phyloP scores from a whole-genome alignment of 2,888 invertebrate genomes.

The Meganola albula region DNA sequence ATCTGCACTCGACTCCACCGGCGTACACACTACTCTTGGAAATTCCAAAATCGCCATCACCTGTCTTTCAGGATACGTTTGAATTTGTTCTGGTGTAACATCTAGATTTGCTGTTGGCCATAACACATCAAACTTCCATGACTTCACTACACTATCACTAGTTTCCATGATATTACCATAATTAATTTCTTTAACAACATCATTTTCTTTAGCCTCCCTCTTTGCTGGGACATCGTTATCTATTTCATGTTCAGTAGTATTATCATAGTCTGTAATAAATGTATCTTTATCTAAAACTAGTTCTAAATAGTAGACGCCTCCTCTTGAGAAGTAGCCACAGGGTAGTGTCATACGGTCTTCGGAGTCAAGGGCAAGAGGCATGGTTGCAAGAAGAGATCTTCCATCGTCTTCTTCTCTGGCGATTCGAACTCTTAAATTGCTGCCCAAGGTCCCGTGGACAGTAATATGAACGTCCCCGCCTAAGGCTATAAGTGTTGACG shows the following conservation, averaged over 20 bases:
- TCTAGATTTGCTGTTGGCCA: constrained; percentile 87
- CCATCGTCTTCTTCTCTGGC: constrained; percentile 71
- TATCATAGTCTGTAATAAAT: constrained; percentile 47
- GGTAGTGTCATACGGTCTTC: constrained; percentile 76
- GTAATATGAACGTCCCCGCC: constrained; percentile 87
- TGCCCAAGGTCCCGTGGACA: constrained; percentile 74
- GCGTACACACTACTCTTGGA: constrained; percentile 82
- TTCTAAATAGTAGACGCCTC: constrained; percentile 78
- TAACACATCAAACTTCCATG: constrained; percentile 84
- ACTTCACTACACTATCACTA: constrained; percentile 61
- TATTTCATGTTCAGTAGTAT: constrained; percentile 32
- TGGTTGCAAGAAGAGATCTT: constrained; percentile 53
- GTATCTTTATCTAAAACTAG: constrained; percentile 56
- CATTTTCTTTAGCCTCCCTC: constrained; percentile 46
- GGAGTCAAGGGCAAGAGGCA: constrained; percentile 72
- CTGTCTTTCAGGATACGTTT: constrained; percentile 87
- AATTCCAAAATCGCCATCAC: constrained; percentile 87
- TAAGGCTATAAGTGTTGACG: constrained; percentile 86
- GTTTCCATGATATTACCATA: constrained; percentile 60
- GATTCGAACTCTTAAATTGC: constrained; percentile 58
- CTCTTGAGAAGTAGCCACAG: constrained; percentile 85
- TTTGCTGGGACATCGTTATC: constrained; percentile 34
- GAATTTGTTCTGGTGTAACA: constrained; percentile 85
- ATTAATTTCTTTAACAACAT: too few species aligned
- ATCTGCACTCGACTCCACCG: constrained; percentile 80